Conservation (phyloP, 2,888 invertebrate species). For the Brassicogethes aeneus region DNA sequence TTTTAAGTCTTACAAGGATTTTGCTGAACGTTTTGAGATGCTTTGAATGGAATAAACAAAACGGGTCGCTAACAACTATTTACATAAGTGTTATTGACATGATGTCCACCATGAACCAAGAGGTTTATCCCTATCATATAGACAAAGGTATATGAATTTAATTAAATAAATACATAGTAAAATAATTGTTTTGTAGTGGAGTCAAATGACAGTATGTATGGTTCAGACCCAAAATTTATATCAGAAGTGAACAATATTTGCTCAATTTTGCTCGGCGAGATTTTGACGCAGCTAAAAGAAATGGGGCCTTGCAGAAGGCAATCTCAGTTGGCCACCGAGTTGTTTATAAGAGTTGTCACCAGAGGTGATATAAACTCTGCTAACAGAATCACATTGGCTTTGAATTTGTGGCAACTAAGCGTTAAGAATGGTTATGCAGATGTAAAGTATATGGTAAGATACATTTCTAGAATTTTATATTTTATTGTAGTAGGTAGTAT, state of each 20-base stretch:
- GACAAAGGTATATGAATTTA: conserved; percentile 53
- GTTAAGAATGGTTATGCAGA: conserved; percentile 49
- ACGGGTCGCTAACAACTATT: conserved; percentile 56
- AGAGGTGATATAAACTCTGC: conserved; percentile 55
- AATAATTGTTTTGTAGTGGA: conserved; percentile 53
- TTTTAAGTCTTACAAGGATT: conserved; percentile 70
- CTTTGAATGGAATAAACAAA: conserved; percentile 60
- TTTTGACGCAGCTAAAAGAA: conserved; percentile 59
- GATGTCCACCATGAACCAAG: conserved; percentile 70
- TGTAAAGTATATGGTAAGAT: conserved; percentile 33
- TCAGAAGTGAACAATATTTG: conserved; percentile 70
- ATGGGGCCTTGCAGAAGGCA: conserved; percentile 55
- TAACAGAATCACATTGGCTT: conserved; percentile 57
- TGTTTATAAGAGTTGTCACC: conserved; percentile 58
- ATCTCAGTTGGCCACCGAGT: conserved; percentile 62
- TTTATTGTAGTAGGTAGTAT: too few species aligned
- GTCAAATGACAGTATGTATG: conserved; percentile 88
- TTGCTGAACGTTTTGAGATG: conserved; percentile 73
- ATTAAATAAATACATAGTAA: too few species aligned
- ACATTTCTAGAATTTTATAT: too few species aligned
- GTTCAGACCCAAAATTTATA: conserved; percentile 79
- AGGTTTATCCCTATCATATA: conserved; percentile 77
- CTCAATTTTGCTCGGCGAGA: conserved; percentile 66
- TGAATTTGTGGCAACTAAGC: conserved; percentile 75
- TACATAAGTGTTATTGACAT: conserved; percentile 71